Evolutionary conservation across 2,888 invertebrate genomes (phyloP).

Genomic region (Branchellion lobata): DNA sequence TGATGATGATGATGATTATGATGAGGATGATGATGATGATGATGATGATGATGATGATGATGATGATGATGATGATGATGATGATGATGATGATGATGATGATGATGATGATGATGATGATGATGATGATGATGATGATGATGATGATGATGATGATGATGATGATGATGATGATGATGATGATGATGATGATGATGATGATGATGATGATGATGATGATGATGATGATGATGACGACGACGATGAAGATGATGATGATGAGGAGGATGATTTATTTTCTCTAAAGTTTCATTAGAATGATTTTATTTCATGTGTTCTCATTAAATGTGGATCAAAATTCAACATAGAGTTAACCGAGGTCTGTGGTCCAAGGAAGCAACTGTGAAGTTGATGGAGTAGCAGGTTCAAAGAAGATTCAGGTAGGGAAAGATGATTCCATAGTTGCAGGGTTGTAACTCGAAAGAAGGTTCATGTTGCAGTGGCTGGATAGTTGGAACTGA

Average conservation of each 20-base stretch:
- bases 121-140: slow-evolving; percentile 11
- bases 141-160: slow-evolving; percentile 11
- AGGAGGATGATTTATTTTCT: neutral
- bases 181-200: slow-evolving; percentile 11
- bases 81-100: slow-evolving; percentile 14
- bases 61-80: slow-evolving; percentile 14
- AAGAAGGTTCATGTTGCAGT: too few species aligned
- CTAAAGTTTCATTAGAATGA: neutral
- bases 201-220: slow-evolving; percentile 11
- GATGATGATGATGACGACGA: slow-evolving; percentile 1
- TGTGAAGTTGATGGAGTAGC: too few species aligned
- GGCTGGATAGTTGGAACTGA: too few species aligned
- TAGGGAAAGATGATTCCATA: too few species aligned
- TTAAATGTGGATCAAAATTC: too few species aligned
- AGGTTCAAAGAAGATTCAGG: too few species aligned
- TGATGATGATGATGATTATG: too few species aligned
- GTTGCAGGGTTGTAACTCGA: too few species aligned
- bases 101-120: slow-evolving; percentile 11
- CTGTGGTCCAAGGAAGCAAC: too few species aligned
- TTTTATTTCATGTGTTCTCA: too few species aligned
- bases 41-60: slow-evolving; percentile 14
- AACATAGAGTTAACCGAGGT: too few species aligned
- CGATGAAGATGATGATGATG: neutral
- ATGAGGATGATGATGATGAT: too few species aligned
- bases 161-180: slow-evolving; percentile 11